Conservation (phyloP, 2,113 vertebrate species). For the Centropus unirufus region DNA sequence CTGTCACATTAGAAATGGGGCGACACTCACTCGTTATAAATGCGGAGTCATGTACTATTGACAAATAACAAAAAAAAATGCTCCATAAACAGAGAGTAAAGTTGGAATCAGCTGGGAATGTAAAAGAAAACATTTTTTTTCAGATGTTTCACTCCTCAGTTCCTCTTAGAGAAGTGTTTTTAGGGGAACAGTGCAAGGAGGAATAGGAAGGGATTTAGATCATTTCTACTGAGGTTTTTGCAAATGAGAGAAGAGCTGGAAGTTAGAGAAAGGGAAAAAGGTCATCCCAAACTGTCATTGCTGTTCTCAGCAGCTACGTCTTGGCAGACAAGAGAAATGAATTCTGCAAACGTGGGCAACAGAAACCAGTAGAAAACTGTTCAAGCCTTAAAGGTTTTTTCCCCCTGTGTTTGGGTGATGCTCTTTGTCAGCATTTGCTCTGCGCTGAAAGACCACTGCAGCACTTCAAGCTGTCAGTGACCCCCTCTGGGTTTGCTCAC, state of each 20-base stretch:
- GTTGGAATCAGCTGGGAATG: neutral
- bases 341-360: neutral
- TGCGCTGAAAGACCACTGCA: accelerated
- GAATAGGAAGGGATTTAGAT: neutral
- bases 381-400: neutral
- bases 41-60: neutral
- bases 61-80: neutral
- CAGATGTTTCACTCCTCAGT: neutral
- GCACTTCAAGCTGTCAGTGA: neutral
- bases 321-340: neutral
- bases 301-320: neutral
- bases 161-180: neutral
- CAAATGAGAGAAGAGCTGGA: neutral
- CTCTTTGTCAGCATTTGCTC: neutral
- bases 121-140: neutral
- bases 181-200: neutral
- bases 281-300: neutral
- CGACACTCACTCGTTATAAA: neutral
- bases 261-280: neutral
- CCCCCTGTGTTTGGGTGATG: neutral
- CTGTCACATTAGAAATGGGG: neutral
- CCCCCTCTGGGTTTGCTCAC: neutral
- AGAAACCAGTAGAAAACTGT: neutral
- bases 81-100: neutral
- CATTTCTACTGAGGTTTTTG: neutral